Conservation (phyloP, 2,113 vertebrate genomes). For the Hylia prasina region DNA sequence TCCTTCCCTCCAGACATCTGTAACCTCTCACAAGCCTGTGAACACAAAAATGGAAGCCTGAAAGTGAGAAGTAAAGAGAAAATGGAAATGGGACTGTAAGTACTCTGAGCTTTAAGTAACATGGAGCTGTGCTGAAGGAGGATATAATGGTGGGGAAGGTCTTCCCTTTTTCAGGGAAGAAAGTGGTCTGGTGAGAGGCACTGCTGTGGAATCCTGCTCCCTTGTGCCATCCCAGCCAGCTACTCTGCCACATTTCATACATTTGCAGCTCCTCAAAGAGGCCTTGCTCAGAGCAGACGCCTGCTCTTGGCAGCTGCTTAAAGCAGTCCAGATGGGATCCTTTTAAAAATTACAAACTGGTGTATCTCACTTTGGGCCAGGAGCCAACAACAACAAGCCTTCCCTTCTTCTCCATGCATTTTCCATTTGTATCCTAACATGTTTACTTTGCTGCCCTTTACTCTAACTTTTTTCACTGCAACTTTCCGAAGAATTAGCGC, state of each 20-base stretch:
- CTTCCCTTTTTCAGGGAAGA: background rate
- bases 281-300: constrained; percentile 46
- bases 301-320: constrained; percentile 57
- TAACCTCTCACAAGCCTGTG: accelerated
- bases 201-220: background rate
- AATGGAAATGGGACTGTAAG: background rate
- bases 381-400: constrained; percentile 58
- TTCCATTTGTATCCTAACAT: constrained; percentile 66
- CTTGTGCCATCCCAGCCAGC: constrained; percentile 4
- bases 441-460: constrained; percentile 66
- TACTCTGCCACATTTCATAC: background rate
- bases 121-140: background rate
- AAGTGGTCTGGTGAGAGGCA: background rate
- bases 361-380: constrained; percentile 58
- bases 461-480: constrained; percentile 57
- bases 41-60: background rate
- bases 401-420: constrained; percentile 50
- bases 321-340: constrained; percentile 63
- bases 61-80: background rate
- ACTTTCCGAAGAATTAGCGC: background rate
- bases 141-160: background rate
- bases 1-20: background rate
- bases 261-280: constrained; percentile 50
- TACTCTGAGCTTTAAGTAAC: background rate
- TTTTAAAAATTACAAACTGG: constrained; percentile 61